Conservation (phyloP, 2,113 vertebrate genomes). For the Muscicapa adusta region DNA sequence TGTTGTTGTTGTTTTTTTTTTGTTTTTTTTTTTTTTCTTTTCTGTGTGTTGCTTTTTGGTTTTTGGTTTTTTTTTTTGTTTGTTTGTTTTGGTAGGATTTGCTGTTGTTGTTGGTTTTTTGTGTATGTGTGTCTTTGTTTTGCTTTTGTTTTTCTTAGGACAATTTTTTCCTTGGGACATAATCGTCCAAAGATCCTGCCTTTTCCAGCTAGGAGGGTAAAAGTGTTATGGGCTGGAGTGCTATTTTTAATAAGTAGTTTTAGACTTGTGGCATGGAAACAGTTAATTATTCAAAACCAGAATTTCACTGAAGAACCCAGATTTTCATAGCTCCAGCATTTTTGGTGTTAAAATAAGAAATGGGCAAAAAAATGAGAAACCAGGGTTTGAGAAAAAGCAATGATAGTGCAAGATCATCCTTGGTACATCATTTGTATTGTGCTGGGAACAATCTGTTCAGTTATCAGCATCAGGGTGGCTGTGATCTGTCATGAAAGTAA, state of each 20-base stretch:
- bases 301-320: neutral
- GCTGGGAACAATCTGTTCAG: neutral
- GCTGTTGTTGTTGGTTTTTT: neutral
- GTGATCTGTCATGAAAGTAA: neutral
- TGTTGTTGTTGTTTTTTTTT: too few relatives aligned
- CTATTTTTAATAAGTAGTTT: neutral
- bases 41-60: too few relatives aligned
- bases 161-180: neutral
- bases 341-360: neutral
- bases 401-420: neutral
- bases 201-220: neutral
- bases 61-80: neutral
- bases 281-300: neutral
- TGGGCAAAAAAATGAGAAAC: rapidly evolving
- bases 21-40: neutral
- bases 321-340: neutral
- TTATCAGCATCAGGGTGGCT: neutral
- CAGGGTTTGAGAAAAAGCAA: neutral
- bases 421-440: neutral
- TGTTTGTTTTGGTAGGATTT: neutral
- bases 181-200: neutral
- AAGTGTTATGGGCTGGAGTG: neutral
- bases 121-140: neutral
- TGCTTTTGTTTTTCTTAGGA: neutral
- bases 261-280: neutral